Conservation (phyloP, 2,888 invertebrate genomes). For the Rotaria sp. region DNA sequence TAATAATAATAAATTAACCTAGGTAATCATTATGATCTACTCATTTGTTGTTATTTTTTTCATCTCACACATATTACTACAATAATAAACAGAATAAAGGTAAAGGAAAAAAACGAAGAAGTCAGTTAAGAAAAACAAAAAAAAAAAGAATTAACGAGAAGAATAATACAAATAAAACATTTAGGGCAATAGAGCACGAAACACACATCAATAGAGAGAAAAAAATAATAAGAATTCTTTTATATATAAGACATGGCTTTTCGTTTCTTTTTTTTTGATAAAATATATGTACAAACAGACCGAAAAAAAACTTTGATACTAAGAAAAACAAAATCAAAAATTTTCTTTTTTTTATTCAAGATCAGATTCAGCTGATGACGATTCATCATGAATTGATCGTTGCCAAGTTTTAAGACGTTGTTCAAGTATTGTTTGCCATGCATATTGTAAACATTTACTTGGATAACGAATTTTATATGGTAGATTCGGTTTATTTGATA, state of each 20-base stretch:
- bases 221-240: background rate
- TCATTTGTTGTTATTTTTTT: background rate
- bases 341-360: background rate
- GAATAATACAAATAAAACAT: background rate
- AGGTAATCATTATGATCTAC: background rate
- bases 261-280: background rate
- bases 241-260: background rate
- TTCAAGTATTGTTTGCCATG: constrained; percentile 25
- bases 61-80: background rate
- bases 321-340: background rate
- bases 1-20: constrained; percentile 1
- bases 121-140: background rate
- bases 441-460: constrained; percentile 22
- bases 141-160: background rate
- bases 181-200: background rate
- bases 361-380: background rate
- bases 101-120: background rate
- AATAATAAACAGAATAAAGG: background rate
- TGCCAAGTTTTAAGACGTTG: constrained; percentile 26
- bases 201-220: background rate
- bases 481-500: background rate
- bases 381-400: background rate
- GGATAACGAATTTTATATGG: constrained; percentile 26
- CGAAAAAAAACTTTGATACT: background rate
- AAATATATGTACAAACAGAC: background rate